These are phyloP conservation scores for Geodia barretti DNA, from an alignment of 37 sponge, comb jelly and placozoan genomes.

Conservation along the genomic window DNA sequence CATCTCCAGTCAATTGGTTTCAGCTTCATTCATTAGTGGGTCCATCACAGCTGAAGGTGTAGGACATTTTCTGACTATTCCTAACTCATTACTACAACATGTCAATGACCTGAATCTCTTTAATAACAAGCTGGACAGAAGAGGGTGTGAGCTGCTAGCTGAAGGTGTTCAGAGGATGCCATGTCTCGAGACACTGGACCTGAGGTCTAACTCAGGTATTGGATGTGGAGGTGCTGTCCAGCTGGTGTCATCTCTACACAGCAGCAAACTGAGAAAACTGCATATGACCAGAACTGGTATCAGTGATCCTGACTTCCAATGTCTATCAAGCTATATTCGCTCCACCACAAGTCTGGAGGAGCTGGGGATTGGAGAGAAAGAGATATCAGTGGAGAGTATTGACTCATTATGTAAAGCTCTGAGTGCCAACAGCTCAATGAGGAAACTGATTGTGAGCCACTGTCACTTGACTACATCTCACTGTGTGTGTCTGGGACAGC, in stretches of 20 bases:
- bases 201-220: not conserved
- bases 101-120: not conserved
- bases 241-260: not conserved
- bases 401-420: not conserved
- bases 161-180: not conserved
- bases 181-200: not conserved
- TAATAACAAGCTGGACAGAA: not conserved
- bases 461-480: not conserved
- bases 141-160: conserved; percentile 2
- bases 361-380: too few species aligned
- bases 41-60: not conserved
- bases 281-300: not conserved
- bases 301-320: not conserved
- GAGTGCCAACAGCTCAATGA: not conserved
- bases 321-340: too few species aligned
- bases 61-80: not conserved
- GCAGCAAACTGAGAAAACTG: not conserved
- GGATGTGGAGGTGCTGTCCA: conserved; percentile 12
- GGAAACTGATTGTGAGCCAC: not conserved
- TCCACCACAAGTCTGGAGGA: too few species aligned
- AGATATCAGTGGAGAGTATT: too few species aligned
- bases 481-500: too few species aligned
- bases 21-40: not conserved
- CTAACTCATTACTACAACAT: not conserved
- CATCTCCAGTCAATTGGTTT: not conserved